Base-by-base conservation (phyloP, 2,113 vertebrate genomes). In the Jacana jacana region DNA sequence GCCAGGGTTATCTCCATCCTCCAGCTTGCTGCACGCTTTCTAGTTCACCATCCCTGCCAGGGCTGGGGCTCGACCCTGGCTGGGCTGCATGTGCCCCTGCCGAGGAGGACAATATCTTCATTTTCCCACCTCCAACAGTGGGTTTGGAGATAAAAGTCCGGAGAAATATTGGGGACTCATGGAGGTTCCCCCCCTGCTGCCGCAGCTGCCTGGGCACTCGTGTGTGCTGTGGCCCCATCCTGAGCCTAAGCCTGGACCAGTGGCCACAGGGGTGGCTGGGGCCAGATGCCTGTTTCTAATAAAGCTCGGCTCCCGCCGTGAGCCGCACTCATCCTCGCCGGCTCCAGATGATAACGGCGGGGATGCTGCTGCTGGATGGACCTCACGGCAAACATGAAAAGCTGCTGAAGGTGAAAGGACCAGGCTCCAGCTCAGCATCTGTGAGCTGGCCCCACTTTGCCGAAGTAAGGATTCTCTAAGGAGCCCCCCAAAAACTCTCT, bases 1-100 rank as follows among this genome's bases (percentile, higher is more conserved):
- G 63, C 63, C 79, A 13, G 82, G 78, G 85, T 94, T 95, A 96
- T 96, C 92, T 94, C 92, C 92, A 82, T 88, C 82, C 92, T 91
- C 82, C 96, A 97, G 93, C 93, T 94, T 87, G 93, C 85, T 64
- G 86, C 91, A 90, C 5, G 35, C 88, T 95, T 79, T 39, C 33
- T 93, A 40, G 5, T 16, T 93, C 85, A 40, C 75, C 13, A 1
- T 69, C 66, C 78, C 61, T 71, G n/a, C 0, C 11, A 46, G 35
- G 48, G 79, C 79, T 46, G 82, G 75, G 86, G 86, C 94, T 90
- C 13, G n/a, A 88, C 88, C 94, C 91, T 1, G 6, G 60, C 60
- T 1, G 9, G 60, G 78, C 81, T 85, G 61, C 61, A 3, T 7
- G 0, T 13, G 70, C 24, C 79, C 70, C 73, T 1, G 16, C 18